phyloP scores from a whole-genome alignment of 2,797 vertebrate species.

The Hemibagrus guttatus region DNA sequence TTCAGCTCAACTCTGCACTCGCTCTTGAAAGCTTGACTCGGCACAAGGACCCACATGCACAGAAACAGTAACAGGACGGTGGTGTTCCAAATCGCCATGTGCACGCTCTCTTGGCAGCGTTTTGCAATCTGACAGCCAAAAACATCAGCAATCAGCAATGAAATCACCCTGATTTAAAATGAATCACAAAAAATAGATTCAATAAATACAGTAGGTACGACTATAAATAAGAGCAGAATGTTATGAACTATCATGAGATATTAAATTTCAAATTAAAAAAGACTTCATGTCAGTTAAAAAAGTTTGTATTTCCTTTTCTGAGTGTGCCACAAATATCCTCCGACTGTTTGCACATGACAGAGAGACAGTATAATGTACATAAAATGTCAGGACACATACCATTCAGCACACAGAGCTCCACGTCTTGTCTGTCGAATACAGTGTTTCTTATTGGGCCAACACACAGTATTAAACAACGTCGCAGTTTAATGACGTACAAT shows the following conservation, averaged over 20 bases:
- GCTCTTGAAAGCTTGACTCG: constrained; percentile 53
- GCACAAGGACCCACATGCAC: constrained; percentile 21
- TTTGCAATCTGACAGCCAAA: not conserved
- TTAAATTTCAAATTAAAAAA: not conserved
- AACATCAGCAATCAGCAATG: not conserved
- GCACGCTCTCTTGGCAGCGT: not conserved
- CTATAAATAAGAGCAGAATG: not conserved
- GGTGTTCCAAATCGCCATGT: not conserved
- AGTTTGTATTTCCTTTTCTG: no score
- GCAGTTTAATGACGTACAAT: not conserved
- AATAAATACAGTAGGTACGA: not conserved
- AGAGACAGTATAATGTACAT: not conserved
- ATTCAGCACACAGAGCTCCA: not conserved
- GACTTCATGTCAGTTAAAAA: not conserved
- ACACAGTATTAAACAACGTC: not conserved
- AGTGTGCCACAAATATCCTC: no score
- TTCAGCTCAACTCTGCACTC: constrained; percentile 68
- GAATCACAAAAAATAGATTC: not conserved
- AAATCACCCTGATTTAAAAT: not conserved
- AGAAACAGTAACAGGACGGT: not conserved
- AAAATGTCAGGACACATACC: not conserved
- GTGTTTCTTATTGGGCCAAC: not conserved
- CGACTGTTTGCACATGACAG: not conserved
- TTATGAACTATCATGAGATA: not conserved
- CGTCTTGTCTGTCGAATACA: not conserved